Conservation (phyloP, 2,797 vertebrate species). For the Limosa lapponica region DNA sequence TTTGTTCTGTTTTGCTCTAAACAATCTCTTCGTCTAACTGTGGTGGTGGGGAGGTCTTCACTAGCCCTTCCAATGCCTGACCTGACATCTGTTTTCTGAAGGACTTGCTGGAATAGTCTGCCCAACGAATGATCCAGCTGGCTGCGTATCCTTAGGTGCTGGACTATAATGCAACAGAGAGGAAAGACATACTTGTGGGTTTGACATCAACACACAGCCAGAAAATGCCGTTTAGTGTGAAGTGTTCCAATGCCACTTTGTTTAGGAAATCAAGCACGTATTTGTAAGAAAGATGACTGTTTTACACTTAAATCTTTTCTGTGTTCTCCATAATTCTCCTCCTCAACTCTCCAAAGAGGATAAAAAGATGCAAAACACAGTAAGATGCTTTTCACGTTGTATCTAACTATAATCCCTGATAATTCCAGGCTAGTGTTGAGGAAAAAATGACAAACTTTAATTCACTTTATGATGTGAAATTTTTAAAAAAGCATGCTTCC, state of each 20-base stretch:
- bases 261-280: background rate
- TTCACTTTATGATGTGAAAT: background rate
- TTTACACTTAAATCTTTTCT: background rate
- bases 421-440: background rate
- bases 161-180: background rate
- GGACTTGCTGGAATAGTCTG: background rate
- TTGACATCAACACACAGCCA: background rate
- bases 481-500: background rate
- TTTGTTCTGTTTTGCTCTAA: background rate
- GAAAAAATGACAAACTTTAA: conserved; percentile 2
- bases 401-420: background rate
- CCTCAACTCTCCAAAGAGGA: background rate
- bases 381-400: background rate
- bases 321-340: background rate
- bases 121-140: background rate
- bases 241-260: background rate
- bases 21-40: background rate
- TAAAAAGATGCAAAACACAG: background rate
- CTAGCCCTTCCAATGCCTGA: background rate
- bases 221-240: background rate
- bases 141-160: background rate
- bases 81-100: conserved; percentile 46
- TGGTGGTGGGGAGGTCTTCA: background rate
- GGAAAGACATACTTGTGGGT: background rate
- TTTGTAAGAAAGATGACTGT: background rate